A percentile compares a stretch with the other conserved stretches of the same genome.
These are phyloP conservation scores for Ceratoteleas bidentatus DNA, from an alignment of 1,140 invertebrate genomes.

Conservation along the genomic window DNA sequence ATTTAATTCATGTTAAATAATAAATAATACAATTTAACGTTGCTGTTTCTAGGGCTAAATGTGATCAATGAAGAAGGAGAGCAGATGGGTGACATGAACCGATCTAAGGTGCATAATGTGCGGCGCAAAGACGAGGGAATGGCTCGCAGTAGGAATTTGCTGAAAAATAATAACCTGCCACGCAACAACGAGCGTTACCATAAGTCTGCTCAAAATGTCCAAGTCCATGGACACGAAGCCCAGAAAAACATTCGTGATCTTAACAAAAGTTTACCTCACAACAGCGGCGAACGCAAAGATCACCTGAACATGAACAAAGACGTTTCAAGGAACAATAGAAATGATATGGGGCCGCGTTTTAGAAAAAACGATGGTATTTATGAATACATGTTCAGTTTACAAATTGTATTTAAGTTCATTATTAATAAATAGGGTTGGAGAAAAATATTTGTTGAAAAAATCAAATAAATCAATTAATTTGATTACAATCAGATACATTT, in stretches of 20 bases:
- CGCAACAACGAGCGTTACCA: slow-evolving; percentile 40
- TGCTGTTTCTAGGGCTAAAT: slow-evolving; percentile 10
- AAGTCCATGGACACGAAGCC: slow-evolving; percentile 11
- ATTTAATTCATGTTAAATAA: neutral
- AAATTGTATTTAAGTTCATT: too few relatives aligned
- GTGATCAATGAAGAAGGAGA: slow-evolving; percentile 25
- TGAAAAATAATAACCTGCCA: slow-evolving; percentile 26
- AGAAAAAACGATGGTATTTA: slow-evolving; percentile 44
- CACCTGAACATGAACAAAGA: slow-evolving; percentile 45
- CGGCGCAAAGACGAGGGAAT: slow-evolving; percentile 45
- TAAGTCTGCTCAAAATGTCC: slow-evolving; percentile 24
- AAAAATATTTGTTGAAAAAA: too few relatives aligned
- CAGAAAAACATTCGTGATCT: slow-evolving; percentile 31
- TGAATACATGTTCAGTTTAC: neutral
- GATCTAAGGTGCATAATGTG: slow-evolving; percentile 31
- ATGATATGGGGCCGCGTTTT: slow-evolving; percentile 34
- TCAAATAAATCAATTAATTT: too few relatives aligned
- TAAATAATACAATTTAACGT: slow-evolving; percentile 2
- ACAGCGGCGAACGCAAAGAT: slow-evolving; percentile 21
- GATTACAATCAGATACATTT: too few relatives aligned
- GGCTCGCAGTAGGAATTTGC: slow-evolving; percentile 28
- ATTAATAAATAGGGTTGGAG: too few relatives aligned
- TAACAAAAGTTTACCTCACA: slow-evolving; percentile 17
- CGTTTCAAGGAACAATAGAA: slow-evolving; percentile 30
- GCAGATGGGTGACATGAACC: slow-evolving; percentile 23